These are phyloP conservation scores for Chauna torquata DNA, from an alignment of 2,113 vertebrate species.

Conservation along the genomic window DNA sequence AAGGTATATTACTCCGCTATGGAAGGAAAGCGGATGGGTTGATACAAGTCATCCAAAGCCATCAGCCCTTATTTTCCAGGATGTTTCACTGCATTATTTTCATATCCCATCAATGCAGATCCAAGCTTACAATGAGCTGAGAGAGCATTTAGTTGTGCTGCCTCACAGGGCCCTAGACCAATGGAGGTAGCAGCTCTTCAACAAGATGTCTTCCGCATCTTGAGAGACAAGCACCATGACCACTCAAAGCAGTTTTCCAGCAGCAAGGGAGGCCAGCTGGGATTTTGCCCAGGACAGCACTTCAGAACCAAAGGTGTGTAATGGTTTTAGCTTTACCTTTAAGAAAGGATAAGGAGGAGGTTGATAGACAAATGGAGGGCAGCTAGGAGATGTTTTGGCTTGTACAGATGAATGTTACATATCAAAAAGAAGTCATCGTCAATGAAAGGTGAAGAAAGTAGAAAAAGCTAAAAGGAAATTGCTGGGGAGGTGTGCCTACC, in stretches of 20 bases:
- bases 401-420: neutral
- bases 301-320: neutral
- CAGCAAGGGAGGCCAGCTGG: neutral
- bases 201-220: neutral
- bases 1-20: neutral
- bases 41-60: neutral
- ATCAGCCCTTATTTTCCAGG: neutral
- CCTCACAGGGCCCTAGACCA: neutral
- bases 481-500: neutral
- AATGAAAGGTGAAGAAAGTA: neutral
- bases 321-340: neutral
- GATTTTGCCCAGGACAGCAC: neutral
- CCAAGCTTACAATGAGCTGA: neutral
- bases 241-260: neutral
- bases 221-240: neutral
- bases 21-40: neutral
- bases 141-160: neutral
- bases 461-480: neutral
- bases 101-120: neutral
- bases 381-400: neutral
- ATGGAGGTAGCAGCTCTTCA: neutral
- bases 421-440: neutral
- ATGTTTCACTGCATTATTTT: neutral
- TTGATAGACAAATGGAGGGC: neutral
- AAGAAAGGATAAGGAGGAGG: neutral